Evolutionary conservation across 2,113 vertebrate species (phyloP), one percentile per base, ranked within the genome.

Genomic region (Paraplagusia blochii): DNA sequence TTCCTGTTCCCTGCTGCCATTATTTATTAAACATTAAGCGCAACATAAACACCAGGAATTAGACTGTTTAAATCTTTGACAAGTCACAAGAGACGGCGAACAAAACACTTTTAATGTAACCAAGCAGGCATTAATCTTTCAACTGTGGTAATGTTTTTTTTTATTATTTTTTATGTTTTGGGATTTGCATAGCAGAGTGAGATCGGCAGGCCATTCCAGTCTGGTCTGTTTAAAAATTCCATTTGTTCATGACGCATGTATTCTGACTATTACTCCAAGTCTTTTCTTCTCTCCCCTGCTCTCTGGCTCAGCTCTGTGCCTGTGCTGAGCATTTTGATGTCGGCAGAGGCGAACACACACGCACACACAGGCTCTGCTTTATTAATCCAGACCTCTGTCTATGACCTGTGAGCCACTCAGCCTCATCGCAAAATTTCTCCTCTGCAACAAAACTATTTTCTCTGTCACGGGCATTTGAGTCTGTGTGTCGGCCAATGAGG

Each of bases 261-360:
- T 22, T 44, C 52, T 63, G 9, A 34, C 64, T 56, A 66, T 74
- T 55, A 33, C 47, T 59, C 52, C 43, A 18, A 68, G 58, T 59
- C 22, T 58, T 39, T 12, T 4, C 19, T 14, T 48, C 46, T 11
- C 46, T 8, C 33, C 49, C 56, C 29, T 38, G 53, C 79, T 65
- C 79, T 82, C 69, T 72, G 75, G 82, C 77, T 63, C 66, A 76
- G 76, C 76, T 15, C 57, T 35, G 54, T 22, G 76, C 35, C 33
- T 80, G 81, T 85, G 83, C 80, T 8, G 65, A 85, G 82, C 82
- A 88, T 86, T 64, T 48, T 84, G 74, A 88, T 85, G 83, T 66
- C 9, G 62, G 66, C 47, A 51, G 56, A 53, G 58, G 15, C 22
- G 42, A 42, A 69, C 75, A 59, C 72, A 79, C 69, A 88, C 83